A percentile compares a stretch with the other conserved stretches of the same genome.
These are phyloP conservation scores for Trinectes maculatus DNA, from an alignment of 2,113 vertebrate species.

Conservation along the genomic window DNA sequence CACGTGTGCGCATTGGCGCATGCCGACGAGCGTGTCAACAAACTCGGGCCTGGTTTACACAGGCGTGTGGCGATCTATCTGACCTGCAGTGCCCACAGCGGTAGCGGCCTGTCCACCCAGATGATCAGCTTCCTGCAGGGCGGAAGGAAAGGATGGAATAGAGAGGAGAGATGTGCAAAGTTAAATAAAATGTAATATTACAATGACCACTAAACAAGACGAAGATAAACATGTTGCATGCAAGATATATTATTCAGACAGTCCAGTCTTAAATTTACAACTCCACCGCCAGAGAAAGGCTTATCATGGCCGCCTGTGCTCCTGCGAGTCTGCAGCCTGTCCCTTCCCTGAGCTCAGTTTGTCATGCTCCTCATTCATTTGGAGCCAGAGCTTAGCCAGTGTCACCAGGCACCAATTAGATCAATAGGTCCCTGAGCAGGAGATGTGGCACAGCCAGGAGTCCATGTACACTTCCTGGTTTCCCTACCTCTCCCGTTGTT, in stretches of 20 bases:
- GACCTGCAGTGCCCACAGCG: slow-evolving; percentile 87
- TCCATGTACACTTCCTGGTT: slow-evolving; percentile 44
- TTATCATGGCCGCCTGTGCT: slow-evolving; percentile 44
- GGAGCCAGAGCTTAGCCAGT: slow-evolving; percentile 72
- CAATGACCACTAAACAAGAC: neutral
- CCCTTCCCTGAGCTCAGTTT: slow-evolving; percentile 61
- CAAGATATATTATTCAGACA: slow-evolving; percentile 46
- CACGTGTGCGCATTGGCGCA: neutral
- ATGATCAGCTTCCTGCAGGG: slow-evolving; percentile 84
- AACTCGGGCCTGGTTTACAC: slow-evolving; percentile 26
- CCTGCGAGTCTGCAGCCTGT: slow-evolving; percentile 51
- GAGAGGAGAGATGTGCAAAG: slow-evolving; percentile 7
- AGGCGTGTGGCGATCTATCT: slow-evolving; percentile 47
- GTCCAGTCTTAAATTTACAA: slow-evolving; percentile 53
- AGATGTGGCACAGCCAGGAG: slow-evolving; percentile 53
- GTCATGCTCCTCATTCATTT: slow-evolving; percentile 76
- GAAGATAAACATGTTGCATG: slow-evolving; percentile 9
- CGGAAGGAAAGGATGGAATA: slow-evolving; percentile 3
- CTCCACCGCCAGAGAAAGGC: slow-evolving; percentile 41
- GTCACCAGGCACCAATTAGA: slow-evolving; percentile 75
- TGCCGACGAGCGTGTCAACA: slow-evolving; percentile 24
- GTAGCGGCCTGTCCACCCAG: slow-evolving; percentile 87
- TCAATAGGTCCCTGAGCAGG: slow-evolving; percentile 70
- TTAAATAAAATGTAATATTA: neutral
- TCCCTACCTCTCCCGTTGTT: slow-evolving; percentile 11